These are phyloP conservation scores for Siniperca knerii DNA, from an alignment of 2,113 vertebrate species.

Conservation along the genomic window DNA sequence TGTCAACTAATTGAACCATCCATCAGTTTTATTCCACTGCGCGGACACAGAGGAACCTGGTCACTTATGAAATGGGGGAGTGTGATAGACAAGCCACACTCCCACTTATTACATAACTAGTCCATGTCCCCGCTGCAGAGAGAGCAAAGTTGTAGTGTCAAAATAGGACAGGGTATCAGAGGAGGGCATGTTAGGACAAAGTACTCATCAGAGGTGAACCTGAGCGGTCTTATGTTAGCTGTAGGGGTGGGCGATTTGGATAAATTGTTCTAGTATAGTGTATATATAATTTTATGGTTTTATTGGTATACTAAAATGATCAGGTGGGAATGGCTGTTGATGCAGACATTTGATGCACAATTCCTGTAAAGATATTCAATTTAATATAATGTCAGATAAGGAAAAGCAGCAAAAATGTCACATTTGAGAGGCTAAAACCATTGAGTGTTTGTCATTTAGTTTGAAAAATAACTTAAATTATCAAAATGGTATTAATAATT, in stretches of 20 bases:
- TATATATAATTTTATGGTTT: background rate
- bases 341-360: background rate
- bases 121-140: slow-evolving; percentile 2
- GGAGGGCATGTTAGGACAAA: slow-evolving; percentile 44
- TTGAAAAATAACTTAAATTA: background rate
- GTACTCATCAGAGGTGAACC: slow-evolving; percentile 1
- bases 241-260: background rate
- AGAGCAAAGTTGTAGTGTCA: slow-evolving; percentile 34
- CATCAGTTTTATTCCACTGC: slow-evolving; percentile 38
- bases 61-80: slow-evolving; percentile 36
- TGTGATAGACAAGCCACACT: slow-evolving; percentile 35
- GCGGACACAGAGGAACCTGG: slow-evolving; percentile 42
- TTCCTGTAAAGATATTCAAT: background rate
- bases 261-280: background rate
- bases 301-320: background rate
- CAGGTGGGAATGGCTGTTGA: background rate
- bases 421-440: background rate
- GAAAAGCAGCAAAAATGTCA: background rate
- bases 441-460: background rate
- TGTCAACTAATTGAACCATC: slow-evolving; percentile 38
- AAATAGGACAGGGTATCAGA: slow-evolving; percentile 14
- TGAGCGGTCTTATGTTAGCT: background rate
- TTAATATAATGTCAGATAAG: background rate
- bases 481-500: too few relatives aligned
- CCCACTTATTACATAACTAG: slow-evolving; percentile 42